Evolutionary conservation across 2,113 vertebrate species (phyloP).

Genomic region (Formicarius rufipectus): DNA sequence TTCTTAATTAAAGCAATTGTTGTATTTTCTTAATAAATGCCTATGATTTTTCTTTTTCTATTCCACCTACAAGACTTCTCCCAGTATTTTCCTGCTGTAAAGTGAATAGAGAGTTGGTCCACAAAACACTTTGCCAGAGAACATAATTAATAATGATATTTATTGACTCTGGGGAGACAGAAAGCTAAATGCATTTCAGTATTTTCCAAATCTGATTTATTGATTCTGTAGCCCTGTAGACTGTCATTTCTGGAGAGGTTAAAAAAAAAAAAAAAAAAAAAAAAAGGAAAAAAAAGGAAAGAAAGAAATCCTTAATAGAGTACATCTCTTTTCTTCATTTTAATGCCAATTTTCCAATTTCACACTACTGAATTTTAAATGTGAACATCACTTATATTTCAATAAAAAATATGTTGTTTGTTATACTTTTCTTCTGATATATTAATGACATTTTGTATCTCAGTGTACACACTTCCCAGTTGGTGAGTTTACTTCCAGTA

Average conservation of each 20-base stretch:
- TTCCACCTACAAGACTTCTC: not conserved
- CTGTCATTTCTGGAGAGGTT: not conserved
- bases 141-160: not conserved
- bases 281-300: not conserved
- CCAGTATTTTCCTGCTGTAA: not conserved
- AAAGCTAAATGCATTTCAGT: not conserved
- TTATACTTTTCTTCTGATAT: not conserved
- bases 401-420: not conserved
- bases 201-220: not conserved
- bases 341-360: not conserved
- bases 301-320: not conserved
- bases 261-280: not conserved
- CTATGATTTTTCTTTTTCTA: not conserved
- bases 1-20: not conserved
- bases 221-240: not conserved
- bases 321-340: not conserved
- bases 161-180: not conserved
- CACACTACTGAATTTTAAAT: not conserved
- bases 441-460: not conserved
- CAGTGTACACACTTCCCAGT: not conserved
- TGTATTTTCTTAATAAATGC: not conserved
- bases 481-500: not conserved
- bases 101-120: not conserved
- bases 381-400: not conserved
- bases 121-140: not conserved